Evolutionary conservation across 1,140 invertebrate genomes (phyloP).

Genomic region (Cotesia chilonis): DNA sequence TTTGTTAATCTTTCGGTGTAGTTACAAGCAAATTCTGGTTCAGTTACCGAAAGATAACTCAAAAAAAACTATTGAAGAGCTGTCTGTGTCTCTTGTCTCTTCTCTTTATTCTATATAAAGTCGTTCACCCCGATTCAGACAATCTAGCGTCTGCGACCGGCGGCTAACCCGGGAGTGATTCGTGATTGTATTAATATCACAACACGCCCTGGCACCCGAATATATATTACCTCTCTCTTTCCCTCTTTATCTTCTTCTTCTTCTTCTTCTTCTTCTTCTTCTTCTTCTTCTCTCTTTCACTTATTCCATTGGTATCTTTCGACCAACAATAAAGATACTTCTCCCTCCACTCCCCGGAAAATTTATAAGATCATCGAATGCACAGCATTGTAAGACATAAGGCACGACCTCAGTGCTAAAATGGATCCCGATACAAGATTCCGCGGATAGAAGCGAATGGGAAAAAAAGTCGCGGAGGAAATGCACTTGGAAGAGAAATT

Average conservation of each 20-base stretch:
- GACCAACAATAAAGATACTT: slow-evolving; percentile 25
- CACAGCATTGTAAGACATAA: slow-evolving; percentile 31
- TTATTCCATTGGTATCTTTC: slow-evolving; percentile 5
- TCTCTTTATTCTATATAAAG: slow-evolving; percentile 63
- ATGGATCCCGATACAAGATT: slow-evolving; percentile 2
- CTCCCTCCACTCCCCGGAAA: slow-evolving; percentile 25
- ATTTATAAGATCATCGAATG: slow-evolving; percentile 45
- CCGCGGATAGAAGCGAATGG: not conserved
- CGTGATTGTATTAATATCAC: slow-evolving; percentile 68
- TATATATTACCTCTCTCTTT: slow-evolving; percentile 46
- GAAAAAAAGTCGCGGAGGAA: slow-evolving; percentile 10
- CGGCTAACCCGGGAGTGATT: slow-evolving; percentile 65
- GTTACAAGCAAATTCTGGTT: too few relatives aligned
- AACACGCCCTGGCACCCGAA: slow-evolving; percentile 60
- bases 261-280: not conserved
- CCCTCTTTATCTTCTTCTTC: not conserved
- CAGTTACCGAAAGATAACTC: not conserved
- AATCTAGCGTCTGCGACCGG: slow-evolving; percentile 65
- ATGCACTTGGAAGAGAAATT: slow-evolving; percentile 19
- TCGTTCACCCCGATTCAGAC: slow-evolving; percentile 68
- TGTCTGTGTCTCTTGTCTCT: slow-evolving; percentile 38
- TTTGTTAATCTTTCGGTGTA: too few relatives aligned
- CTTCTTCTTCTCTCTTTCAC: not conserved
- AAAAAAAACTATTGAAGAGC: not conserved
- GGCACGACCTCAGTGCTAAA: slow-evolving; percentile 32